Evolutionary conservation across 2,113 vertebrate species (phyloP), one percentile per base, ranked within the genome.

Genomic region (Scolopax mira): DNA sequence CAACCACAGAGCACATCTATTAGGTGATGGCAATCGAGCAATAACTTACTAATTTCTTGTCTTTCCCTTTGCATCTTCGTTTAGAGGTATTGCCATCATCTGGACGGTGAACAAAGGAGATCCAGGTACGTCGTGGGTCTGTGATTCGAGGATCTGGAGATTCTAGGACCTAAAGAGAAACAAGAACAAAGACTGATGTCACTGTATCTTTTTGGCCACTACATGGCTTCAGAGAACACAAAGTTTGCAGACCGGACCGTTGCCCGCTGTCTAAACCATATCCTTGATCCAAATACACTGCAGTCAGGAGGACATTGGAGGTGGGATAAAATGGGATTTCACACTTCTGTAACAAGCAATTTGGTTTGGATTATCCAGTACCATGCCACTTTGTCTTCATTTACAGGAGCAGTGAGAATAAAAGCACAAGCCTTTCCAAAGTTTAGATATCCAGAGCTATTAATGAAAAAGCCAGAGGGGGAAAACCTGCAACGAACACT

Each of bases 81-180:
- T 96, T 98, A 35, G 98, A 96, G 62, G 93, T 97, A 93, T 92
- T 98, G 3, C 97, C 92, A 5, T 98, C 98, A 7, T 99, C 98
- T 0, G 99, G 98, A 89, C 99, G 97, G 88, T 99, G 98, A 51
- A 99, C 98, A 88, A 99, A 99, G 97, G 98, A 99, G 96, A 99
- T 98, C 99, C 99, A 99, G 30, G 99, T 99, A 48, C 95, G 97
- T 44, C 98, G 98, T 3, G 99, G 99, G 57, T 99, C 99, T 15
- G 99, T 98, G 94, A 98, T 88, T 78, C 98, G 98, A n/a, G 97
- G 97, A 33, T 96, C 98, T 3, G 90, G 66, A 37, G 98, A 90
- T 48, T 98, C 98, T 9, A 97, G 95, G 14, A 98, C 81, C 99
- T 99, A 73, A 14, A 94, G 69, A 61, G n/a, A 94, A 79, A 72